Conservation (phyloP, 2,797 vertebrate species). For the Tangara arthus region DNA sequence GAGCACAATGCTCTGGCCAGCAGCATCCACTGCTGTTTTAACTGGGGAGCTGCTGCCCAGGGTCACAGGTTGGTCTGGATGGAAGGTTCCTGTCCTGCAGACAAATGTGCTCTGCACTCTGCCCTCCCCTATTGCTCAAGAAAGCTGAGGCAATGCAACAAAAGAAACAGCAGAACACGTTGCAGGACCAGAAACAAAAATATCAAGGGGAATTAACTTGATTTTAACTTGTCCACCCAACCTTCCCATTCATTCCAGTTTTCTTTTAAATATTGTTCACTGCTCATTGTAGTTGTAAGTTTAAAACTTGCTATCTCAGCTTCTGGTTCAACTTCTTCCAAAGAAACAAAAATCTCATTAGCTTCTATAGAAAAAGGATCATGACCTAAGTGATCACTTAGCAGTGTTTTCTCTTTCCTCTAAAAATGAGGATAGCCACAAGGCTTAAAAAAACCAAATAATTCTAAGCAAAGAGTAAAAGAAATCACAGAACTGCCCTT, state of each 20-base stretch:
- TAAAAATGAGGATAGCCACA: background rate
- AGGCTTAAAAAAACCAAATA: background rate
- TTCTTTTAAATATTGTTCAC: background rate
- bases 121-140: background rate
- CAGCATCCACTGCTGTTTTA: background rate
- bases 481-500: background rate
- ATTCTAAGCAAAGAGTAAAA: background rate
- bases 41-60: background rate
- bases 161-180: background rate
- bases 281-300: background rate
- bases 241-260: background rate
- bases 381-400: background rate
- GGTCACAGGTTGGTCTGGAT: background rate
- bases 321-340: background rate
- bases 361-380: background rate
- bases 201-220: background rate
- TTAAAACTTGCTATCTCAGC: slow-evolving; percentile 11
- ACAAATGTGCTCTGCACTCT: background rate
- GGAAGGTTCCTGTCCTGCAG: background rate
- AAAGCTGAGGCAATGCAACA: background rate
- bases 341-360: slow-evolving; percentile 25
- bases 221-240: background rate
- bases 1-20: background rate
- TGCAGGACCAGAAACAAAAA: background rate
- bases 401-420: background rate